phyloP scores from a whole-genome alignment of 2,888 invertebrate species.

The Digitonthophagus gazella region DNA sequence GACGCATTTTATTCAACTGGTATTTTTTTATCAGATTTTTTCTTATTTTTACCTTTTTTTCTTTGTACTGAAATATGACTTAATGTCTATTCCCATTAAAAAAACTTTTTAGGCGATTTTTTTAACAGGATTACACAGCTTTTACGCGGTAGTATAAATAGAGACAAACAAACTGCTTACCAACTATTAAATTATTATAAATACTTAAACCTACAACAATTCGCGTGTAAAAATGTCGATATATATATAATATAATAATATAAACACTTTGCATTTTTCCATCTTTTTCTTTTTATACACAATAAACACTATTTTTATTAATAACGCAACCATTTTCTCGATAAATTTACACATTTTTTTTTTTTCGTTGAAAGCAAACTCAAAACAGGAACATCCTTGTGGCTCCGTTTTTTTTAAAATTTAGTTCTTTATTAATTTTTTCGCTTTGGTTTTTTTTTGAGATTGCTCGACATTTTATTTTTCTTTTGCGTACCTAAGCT shows the following conservation, averaged over 20 bases:
- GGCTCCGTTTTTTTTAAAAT: background rate
- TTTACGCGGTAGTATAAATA: conserved; percentile 34
- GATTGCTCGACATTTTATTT: conserved; percentile 5
- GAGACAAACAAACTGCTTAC: conserved; percentile 42
- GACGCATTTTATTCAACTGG: conserved; percentile 43
- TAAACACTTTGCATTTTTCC: conserved; percentile 8
- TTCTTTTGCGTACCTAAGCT: conserved; percentile 17
- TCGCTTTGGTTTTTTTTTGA: too few species aligned
- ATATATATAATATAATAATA: conserved; percentile 30
- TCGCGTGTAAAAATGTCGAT: conserved; percentile 34
- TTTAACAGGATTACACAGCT: conserved; percentile 46
- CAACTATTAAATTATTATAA: conserved; percentile 47
- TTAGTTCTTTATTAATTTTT: background rate
- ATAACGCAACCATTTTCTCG: conserved; percentile 23
- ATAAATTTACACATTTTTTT: conserved; percentile 11
- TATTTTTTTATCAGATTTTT: conserved; percentile 41
- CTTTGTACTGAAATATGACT: conserved; percentile 49
- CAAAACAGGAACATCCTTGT: conserved; percentile 10
- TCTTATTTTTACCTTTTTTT: conserved; percentile 43
- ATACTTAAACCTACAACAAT: conserved; percentile 45
- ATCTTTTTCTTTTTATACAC: conserved; percentile 19
- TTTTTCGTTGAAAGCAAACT: conserved; percentile 19
- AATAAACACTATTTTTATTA: conserved; percentile 26
- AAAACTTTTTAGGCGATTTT: conserved; percentile 39
- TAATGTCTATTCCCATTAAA: conserved; percentile 48